Evolutionary conservation across 2,797 vertebrate genomes (phyloP).

Genomic region (Pyrocephalus nanus): DNA sequence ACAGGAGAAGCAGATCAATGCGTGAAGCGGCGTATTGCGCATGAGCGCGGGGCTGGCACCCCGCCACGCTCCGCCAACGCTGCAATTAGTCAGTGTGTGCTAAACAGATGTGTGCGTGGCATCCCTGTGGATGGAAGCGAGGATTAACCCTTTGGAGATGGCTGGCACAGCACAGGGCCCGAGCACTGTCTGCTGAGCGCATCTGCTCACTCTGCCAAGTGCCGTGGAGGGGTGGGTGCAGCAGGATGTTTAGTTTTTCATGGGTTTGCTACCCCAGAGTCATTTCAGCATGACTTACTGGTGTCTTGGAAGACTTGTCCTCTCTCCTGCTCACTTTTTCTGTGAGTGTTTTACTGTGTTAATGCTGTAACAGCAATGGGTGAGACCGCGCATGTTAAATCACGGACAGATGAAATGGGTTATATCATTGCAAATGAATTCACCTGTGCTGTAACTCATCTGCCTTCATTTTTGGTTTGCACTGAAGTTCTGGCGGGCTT

Average conservation of each 20-base stretch:
- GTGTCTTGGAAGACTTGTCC: background rate
- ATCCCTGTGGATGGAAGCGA: background rate
- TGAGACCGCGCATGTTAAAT: background rate
- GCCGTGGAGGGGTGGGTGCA: background rate
- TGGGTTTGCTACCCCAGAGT: background rate
- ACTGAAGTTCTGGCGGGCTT: background rate
- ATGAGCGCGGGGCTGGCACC: background rate
- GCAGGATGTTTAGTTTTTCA: rapidly evolving
- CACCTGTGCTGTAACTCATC: background rate
- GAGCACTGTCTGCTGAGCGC: background rate
- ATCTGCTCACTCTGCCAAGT: rapidly evolving
- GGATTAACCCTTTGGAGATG: background rate
- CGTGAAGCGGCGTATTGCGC: background rate
- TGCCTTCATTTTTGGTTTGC: background rate
- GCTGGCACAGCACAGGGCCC: background rate
- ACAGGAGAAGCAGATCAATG: constrained; percentile 24
- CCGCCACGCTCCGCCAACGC: background rate
- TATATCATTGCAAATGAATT: background rate
- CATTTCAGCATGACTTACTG: background rate
- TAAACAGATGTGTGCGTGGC: background rate
- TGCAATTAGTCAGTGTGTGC: constrained; percentile 12
- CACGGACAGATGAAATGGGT: background rate
- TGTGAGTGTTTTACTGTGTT: background rate
- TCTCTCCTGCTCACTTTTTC: background rate
- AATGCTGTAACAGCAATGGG: background rate